Base-by-base conservation (phyloP, 1,140 invertebrate species). In the Diprion similis region DNA sequence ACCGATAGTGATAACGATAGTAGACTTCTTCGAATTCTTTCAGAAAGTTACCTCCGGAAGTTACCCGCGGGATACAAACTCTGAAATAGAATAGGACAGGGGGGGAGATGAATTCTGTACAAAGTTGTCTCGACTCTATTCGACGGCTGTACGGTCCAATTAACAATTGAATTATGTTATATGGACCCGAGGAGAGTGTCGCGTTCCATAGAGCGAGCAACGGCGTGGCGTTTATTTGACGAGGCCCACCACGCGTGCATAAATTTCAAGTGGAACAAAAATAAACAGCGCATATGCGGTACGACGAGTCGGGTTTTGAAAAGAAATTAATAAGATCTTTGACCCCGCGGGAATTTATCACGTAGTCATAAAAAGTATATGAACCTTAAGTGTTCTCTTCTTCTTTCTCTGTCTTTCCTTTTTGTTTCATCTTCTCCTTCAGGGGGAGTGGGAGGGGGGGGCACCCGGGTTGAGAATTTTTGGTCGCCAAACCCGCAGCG, bases 231-330 rank as follows among this genome's bases (percentile, higher is more conserved):
- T 37, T 37, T 37, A 37, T 37, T 37, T 37, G 24, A 37, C 24
- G 24, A 37, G 24, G 24, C 24, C 24, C 24, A 37, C 24, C 24
- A 37, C 24, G 24, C 24, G 24, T 17, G 51, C 51, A 9, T 59
- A 59, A 59, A 59, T 59, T 59, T 59, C n/a, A 59, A 59, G 51
- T 59, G 51, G 51, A 59, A 59, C 51, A 59, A 59, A 59, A 59
- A 59, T 59, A 59, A 13, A 37, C 24, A 37, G 24, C 24, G 24
- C 24, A 37, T 37, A 37, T 4, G 51, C 51, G 0, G 51, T 15
- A 9, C 51, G 51, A 4, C 51, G n/a, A 8, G 3, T 59, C 51
- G 51, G 11, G 9, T 6, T 59, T 37, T 59, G 3, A 59, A 59
- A 59, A 59, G 51, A 59, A 59, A 59, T 59, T 59, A 59, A 59